phyloP scores from a whole-genome alignment of 2,888 invertebrate genomes.

The Seira ritae region DNA sequence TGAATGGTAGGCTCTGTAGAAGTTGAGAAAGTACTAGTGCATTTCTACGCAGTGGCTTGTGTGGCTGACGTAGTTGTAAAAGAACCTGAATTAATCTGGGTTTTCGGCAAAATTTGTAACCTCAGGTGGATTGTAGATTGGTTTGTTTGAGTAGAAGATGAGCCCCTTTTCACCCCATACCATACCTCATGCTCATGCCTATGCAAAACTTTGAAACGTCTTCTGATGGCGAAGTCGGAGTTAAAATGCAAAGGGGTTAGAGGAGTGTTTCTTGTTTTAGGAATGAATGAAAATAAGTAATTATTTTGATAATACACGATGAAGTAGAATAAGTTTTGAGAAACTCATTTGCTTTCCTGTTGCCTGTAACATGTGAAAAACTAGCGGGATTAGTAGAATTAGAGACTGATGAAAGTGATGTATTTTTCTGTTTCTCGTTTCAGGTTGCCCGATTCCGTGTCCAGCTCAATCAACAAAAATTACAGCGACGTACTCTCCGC shows the following conservation, averaged over 20 bases:
- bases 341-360: no score
- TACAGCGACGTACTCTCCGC: constrained; percentile 69
- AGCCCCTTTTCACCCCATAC: no score
- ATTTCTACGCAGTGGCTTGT: background rate
- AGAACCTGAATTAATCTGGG: constrained; percentile 56
- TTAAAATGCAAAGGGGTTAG: no score
- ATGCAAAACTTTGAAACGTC: no score
- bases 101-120: constrained; percentile 44
- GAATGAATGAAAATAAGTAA: background rate
- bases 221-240: no score
- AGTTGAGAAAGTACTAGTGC: background rate
- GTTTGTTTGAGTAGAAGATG: no score
- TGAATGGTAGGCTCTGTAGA: background rate
- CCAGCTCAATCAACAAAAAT: constrained; percentile 66
- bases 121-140: constrained; percentile 17
- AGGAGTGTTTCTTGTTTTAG: background rate
- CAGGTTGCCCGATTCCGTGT: constrained; percentile 71
- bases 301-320: no score
- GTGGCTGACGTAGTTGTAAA: constrained; percentile 10
- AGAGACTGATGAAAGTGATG: constrained; percentile 13
- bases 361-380: no score
- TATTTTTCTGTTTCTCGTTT: constrained; percentile 32
- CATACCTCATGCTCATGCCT: no score
- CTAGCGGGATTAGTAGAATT: no score
- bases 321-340: no score